These are phyloP conservation scores for Drosophila tanythrix DNA, from an alignment of 2,888 invertebrate genomes.

Conservation along the genomic window DNA sequence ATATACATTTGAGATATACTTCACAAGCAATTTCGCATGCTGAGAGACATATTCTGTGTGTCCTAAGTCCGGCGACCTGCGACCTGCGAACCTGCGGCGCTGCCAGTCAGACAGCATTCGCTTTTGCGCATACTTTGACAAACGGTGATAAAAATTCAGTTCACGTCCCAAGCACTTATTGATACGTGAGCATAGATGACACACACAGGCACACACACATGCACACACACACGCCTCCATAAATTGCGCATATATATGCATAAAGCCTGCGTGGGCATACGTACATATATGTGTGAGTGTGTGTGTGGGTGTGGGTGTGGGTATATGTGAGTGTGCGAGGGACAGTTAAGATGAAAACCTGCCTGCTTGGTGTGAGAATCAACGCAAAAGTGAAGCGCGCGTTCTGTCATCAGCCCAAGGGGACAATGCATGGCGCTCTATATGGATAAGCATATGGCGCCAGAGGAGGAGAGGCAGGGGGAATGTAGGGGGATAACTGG, in stretches of 20 bases:
- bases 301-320: conserved; percentile 4
- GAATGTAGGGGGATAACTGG: neutral
- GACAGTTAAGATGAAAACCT: conserved; percentile 49
- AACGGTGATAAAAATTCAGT: conserved; percentile 76
- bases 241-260: conserved; percentile 74
- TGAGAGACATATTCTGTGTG: conserved; percentile 52
- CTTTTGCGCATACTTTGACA: conserved; percentile 69
- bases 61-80: conserved; percentile 5
- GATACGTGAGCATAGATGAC: conserved; percentile 79
- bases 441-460: neutral
- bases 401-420: conserved; percentile 65
- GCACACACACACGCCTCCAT: conserved; percentile 46
- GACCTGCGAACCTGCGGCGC: conserved; percentile 27
- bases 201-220: conserved; percentile 48
- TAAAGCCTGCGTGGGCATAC: conserved; percentile 24
- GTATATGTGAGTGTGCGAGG: conserved; percentile 16
- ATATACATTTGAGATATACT: conserved; percentile 63
- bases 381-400: conserved; percentile 32
- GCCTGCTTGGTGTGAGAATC: conserved; percentile 27
- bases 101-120: conserved; percentile 45
- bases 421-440: conserved; percentile 51
- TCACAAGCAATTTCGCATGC: conserved; percentile 76
- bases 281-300: neutral
- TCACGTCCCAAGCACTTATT: conserved; percentile 78
- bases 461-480: neutral